Evolutionary conservation across 2,797 vertebrate species (phyloP).

Genomic region (Acridotheres tristis): DNA sequence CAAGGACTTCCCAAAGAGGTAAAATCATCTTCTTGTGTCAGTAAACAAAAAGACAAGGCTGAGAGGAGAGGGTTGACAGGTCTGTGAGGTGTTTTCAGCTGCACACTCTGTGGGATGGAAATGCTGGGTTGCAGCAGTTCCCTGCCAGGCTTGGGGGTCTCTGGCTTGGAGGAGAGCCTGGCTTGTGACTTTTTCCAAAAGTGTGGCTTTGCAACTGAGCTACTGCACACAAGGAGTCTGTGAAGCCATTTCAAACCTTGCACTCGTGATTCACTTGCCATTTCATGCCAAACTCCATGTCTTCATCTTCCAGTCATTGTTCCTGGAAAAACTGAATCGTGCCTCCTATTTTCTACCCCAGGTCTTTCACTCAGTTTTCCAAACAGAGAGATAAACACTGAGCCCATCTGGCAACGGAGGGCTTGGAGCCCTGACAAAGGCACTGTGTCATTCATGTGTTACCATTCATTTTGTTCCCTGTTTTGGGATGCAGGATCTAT

Average conservation of each 20-base stretch:
- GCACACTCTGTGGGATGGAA: accelerated
- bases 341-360: neutral
- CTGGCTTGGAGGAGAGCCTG: neutral
- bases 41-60: neutral
- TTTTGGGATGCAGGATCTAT: neutral
- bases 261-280: neutral
- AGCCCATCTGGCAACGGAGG: neutral
- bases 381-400: neutral
- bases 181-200: neutral
- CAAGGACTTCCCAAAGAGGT: neutral
- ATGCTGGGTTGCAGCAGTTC: neutral
- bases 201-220: neutral
- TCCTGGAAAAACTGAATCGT: neutral
- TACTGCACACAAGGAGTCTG: neutral
- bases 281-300: neutral
- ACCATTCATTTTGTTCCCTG: neutral
- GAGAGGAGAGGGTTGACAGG: neutral
- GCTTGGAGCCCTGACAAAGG: neutral
- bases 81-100: neutral
- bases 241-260: neutral
- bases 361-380: neutral
- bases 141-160: neutral
- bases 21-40: neutral
- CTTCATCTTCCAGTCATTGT: neutral
- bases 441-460: neutral